Percentiles rank a stretch among this genome's conserved stretches.
phyloP scores from a whole-genome alignment of 2,888 invertebrate genomes.

The Poecilobothrus nobilitatus region DNA sequence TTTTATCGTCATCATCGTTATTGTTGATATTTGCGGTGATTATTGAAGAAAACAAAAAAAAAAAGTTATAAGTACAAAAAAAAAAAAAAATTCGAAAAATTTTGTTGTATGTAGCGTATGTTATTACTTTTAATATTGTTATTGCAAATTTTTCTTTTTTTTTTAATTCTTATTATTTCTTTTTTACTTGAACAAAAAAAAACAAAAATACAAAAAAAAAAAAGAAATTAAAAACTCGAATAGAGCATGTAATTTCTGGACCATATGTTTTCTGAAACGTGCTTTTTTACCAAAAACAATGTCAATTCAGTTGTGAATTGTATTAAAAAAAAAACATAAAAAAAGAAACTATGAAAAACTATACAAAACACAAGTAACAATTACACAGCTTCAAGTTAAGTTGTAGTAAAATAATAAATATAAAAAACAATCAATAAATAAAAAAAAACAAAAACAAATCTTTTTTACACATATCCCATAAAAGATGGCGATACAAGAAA shows the following conservation, averaged over 20 bases:
- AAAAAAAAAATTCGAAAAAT: neutral
- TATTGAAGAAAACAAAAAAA: too few species aligned
- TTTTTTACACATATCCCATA: too few species aligned
- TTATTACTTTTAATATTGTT: neutral
- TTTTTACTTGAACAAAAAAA: neutral
- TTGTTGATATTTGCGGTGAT: too few species aligned
- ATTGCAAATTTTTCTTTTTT: neutral
- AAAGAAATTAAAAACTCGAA: neutral
- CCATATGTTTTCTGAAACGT: constrained; percentile 1
- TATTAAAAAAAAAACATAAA: neutral
- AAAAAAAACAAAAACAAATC: too few species aligned
- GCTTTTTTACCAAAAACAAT: constrained; percentile 1
- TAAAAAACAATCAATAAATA: too few species aligned
- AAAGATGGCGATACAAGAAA: too few species aligned
- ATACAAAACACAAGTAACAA: neutral
- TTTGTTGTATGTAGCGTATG: neutral
- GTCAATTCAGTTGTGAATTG: neutral
- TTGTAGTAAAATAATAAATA: too few species aligned
- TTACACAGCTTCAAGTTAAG: neutral
- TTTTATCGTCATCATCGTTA: too few species aligned
- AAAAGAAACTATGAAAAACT: neutral
- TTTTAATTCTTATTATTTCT: neutral
- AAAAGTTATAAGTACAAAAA: neutral
- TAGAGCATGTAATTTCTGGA: constrained; percentile 1
- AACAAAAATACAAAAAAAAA: neutral